Conservation (phyloP, 23 tunicate species). For the Ciona savignyi region DNA sequence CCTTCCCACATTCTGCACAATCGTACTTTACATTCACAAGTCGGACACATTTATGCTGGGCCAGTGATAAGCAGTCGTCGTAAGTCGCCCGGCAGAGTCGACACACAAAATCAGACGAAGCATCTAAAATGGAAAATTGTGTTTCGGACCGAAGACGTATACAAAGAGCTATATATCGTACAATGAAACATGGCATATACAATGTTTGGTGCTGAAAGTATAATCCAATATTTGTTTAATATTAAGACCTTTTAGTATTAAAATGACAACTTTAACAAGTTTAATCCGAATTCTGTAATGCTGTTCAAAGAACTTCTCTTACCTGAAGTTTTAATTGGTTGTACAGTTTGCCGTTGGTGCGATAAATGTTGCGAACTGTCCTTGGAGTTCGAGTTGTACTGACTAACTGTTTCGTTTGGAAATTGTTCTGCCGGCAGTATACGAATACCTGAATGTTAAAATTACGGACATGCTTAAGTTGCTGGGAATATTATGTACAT, state of each 20-base stretch:
- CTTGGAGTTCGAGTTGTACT: not conserved
- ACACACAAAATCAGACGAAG: slow-evolving; percentile 25
- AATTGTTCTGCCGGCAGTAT: not conserved
- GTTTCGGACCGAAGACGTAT: not conserved
- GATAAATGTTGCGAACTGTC: not conserved
- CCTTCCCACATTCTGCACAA: slow-evolving; percentile 70
- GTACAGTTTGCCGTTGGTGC: too few relatives aligned
- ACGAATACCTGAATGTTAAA: not conserved
- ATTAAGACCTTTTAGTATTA: too few relatives aligned
- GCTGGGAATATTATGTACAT: too few relatives aligned
- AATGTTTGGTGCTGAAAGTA: too few relatives aligned
- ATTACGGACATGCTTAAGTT: too few relatives aligned
- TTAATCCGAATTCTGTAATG: too few relatives aligned
- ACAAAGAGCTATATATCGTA: not conserved
- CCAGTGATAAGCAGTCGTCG: slow-evolving; percentile 39
- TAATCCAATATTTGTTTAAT: too few relatives aligned
- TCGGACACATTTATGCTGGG: slow-evolving; percentile 57
- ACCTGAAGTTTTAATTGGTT: too few relatives aligned
- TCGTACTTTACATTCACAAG: slow-evolving; percentile 54
- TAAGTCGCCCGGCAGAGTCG: slow-evolving; percentile 42
- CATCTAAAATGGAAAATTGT: too few relatives aligned
- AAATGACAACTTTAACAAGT: too few relatives aligned
- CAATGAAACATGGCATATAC: not conserved
- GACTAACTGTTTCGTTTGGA: too few relatives aligned
- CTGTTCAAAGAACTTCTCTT: too few relatives aligned